Evolutionary conservation across 53 echinoderm and acorn worm species (phyloP), one percentile per base, ranked within the genome.

Genomic region (Echinometra lucunter): DNA sequence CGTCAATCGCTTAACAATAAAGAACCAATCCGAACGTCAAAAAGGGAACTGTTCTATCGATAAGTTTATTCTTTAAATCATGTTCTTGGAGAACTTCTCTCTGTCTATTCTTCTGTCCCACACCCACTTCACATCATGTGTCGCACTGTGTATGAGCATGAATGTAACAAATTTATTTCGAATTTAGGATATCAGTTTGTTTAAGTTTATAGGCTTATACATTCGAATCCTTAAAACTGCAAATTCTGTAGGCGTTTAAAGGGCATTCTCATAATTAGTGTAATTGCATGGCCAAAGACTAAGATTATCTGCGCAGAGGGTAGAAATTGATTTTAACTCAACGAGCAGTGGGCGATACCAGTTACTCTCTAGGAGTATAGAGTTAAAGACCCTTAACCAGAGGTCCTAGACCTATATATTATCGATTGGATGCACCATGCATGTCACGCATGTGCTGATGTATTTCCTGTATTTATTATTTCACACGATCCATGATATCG

Each of bases 1-100:
- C 27, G n/a, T 45, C 45, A 49, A 78, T 85, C 30, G 53, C 6
- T 28, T 2, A 49, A 85, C 85, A 85, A 85, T 49, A 49, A 49
- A 49, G 85, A 85, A 49, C 37, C 47, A 12, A 49, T 85, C 45
- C 8, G 49, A 7, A 78, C 19, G n/a, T 12, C 47, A 45, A 45
- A 85, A 85, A 13, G 28, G 82, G 49, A 30, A 85, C 85, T 18
- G 28, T 85, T 85, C 30, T 85, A 85, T 85, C 85, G 53, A 85
- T 85, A 85, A 18, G 49, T 53, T 12, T 23, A 85, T 85, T 85
- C 49, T 85, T 85, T 7, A 18, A 0, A 72, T 34, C 35, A 11
- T 82, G 21, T 74, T 74, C n/a, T n/a, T n/a, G n/a, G n/a, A n/a
- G n/a, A n/a, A n/a, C n/a, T n/a, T n/a, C 74, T 37, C 74, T 74